phyloP scores from a whole-genome alignment of 2,113 vertebrate genomes.

The Cottus gobio region DNA sequence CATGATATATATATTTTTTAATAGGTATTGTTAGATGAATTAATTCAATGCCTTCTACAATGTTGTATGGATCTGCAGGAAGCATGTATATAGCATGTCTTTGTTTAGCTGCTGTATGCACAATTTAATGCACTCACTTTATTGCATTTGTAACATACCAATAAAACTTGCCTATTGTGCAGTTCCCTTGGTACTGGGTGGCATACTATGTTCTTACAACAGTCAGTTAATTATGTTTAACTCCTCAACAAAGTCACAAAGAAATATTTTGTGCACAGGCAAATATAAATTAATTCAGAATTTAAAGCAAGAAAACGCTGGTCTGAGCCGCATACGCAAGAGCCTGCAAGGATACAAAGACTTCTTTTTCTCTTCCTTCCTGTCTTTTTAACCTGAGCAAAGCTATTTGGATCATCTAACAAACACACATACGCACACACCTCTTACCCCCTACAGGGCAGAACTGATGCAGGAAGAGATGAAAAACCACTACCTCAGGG shows the following conservation, averaged over 20 bases:
- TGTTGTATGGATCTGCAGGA: background rate
- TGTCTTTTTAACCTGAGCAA: constrained; percentile 64
- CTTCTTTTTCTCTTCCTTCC: constrained; percentile 35
- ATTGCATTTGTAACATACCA: background rate
- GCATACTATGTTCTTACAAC: background rate
- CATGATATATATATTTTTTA: too few species aligned
- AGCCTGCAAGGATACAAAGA: constrained; percentile 3
- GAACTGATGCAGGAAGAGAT: constrained; percentile 79
- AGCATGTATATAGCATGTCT: background rate
- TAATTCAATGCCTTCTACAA: background rate
- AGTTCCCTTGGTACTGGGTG: background rate
- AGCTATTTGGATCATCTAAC: constrained; percentile 60
- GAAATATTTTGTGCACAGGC: background rate
- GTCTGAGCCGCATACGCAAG: background rate
- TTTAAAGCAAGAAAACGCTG: background rate
- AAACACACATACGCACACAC: constrained; percentile 27
- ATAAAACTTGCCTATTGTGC: background rate
- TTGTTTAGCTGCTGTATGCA: background rate
- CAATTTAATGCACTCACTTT: background rate
- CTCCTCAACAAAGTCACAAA: background rate
- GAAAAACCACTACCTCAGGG: constrained; percentile 78
- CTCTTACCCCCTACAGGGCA: constrained; percentile 69
- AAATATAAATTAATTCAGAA: constrained; percentile 2
- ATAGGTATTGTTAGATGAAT: background rate
- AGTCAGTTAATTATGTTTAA: background rate